These are phyloP conservation scores for Protosalanx chinensis DNA, from an alignment of 2,797 vertebrate genomes.

Conservation along the genomic window DNA sequence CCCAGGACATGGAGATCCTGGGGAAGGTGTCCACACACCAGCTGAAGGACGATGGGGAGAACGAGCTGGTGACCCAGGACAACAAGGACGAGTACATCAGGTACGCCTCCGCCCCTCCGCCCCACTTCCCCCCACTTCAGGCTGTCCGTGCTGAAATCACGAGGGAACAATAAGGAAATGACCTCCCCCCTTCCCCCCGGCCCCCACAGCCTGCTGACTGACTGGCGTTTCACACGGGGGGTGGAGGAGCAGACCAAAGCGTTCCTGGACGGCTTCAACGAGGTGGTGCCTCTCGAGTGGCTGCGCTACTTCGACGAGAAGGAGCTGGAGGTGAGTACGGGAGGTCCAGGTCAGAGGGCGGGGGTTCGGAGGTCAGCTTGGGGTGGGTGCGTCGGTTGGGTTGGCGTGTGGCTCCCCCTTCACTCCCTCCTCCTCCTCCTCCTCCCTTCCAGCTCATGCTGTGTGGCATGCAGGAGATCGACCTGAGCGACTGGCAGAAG, in stretches of 20 bases:
- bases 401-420: not conserved
- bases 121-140: not conserved
- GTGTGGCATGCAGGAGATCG: slow-evolving; percentile 98
- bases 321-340: slow-evolving; percentile 87
- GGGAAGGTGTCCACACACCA: slow-evolving; percentile 95
- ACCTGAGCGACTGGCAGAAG: slow-evolving; percentile 94
- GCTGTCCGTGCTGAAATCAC: not conserved
- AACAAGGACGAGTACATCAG: slow-evolving; percentile 98
- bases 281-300: slow-evolving; percentile 96
- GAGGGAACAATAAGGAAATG: too few species aligned
- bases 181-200: not conserved
- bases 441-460: slow-evolving; percentile 86
- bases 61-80: slow-evolving; percentile 89
- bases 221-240: slow-evolving; percentile 93
- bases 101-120: slow-evolving; percentile 55
- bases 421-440: not conserved
- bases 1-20: slow-evolving; percentile 98
- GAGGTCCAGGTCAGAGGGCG: not conserved
- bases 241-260: slow-evolving; percentile 97
- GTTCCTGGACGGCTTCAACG: slow-evolving; percentile 95
- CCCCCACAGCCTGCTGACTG: slow-evolving; percentile 82
- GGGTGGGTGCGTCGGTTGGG: not conserved
- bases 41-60: slow-evolving; percentile 91
- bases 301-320: slow-evolving; percentile 96
- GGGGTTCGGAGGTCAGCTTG: not conserved